Percentiles rank a stretch among this genome's conserved stretches.
phyloP scores from a whole-genome alignment of 1,140 invertebrate genomes.

The Hesperophylax magnus region DNA sequence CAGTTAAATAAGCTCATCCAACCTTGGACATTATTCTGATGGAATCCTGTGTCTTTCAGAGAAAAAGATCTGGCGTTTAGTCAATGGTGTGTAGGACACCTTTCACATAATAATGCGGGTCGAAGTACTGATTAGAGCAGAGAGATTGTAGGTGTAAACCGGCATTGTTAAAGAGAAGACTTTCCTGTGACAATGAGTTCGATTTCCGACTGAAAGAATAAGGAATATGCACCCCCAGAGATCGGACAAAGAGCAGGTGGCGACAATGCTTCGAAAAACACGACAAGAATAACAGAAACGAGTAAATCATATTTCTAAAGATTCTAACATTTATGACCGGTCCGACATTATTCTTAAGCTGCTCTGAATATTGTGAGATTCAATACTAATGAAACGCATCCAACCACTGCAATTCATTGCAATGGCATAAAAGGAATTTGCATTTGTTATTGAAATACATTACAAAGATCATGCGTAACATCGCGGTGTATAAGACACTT shows the following conservation, averaged over 20 bases:
- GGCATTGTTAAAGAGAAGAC: slow-evolving; percentile 25
- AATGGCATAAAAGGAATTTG: too few species aligned
- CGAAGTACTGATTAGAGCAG: slow-evolving; percentile 19
- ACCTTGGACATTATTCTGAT: slow-evolving; percentile 12
- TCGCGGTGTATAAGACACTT: too few species aligned
- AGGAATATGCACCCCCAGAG: too few species aligned
- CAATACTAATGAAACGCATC: too few species aligned
- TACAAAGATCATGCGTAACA: too few species aligned
- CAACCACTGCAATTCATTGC: too few species aligned
- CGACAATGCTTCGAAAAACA: slow-evolving; percentile 20
- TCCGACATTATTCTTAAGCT: slow-evolving; percentile 1
- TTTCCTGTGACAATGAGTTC: slow-evolving; percentile 10
- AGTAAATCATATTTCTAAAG: slow-evolving; percentile 31
- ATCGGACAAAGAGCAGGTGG: slow-evolving; percentile 14
- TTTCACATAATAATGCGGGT: slow-evolving; percentile 30
- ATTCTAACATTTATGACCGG: slow-evolving; percentile 4
- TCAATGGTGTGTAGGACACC: slow-evolving; percentile 14
- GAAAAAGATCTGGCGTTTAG: slow-evolving; percentile 19
- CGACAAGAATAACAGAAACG: slow-evolving; percentile 14
- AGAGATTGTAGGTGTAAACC: slow-evolving; percentile 32
- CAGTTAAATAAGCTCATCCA: slow-evolving; percentile 2
- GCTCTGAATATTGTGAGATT: slow-evolving; percentile 4
- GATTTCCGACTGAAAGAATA: slow-evolving; percentile 7
- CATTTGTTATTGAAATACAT: too few species aligned
- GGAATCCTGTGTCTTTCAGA: slow-evolving; percentile 3